phyloP scores from a whole-genome alignment of 2,113 vertebrate species.

The Dromas ardeola region DNA sequence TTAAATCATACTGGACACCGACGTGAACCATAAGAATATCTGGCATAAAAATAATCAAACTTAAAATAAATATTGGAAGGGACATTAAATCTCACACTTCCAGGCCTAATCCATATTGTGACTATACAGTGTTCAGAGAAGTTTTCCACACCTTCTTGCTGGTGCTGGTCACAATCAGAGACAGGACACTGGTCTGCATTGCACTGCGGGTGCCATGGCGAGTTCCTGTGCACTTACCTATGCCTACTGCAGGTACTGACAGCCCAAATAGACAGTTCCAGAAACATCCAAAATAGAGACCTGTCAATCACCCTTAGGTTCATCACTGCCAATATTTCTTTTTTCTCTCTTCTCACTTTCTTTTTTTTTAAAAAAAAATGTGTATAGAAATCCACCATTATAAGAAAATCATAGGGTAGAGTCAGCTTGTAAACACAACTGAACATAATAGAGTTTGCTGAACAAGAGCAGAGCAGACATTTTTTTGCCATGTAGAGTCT shows the following conservation, averaged over 20 bases:
- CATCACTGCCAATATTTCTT: not conserved
- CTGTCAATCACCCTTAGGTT: not conserved
- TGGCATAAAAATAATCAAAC: not conserved
- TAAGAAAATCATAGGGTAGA: not conserved
- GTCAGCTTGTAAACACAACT: not conserved
- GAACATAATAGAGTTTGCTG: not conserved
- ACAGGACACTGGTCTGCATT: not conserved
- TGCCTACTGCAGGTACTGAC: not conserved
- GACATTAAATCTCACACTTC: not conserved
- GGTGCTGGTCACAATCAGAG: not conserved
- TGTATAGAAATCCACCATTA: not conserved
- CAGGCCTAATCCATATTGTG: not conserved
- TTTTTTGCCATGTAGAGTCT: not conserved
- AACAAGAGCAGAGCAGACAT: not conserved
- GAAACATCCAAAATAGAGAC: not conserved
- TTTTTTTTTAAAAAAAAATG: not conserved
- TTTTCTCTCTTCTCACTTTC: not conserved
- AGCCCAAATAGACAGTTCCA: not conserved
- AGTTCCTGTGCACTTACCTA: not conserved
- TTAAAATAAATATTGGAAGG: not conserved
- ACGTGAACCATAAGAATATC: not conserved
- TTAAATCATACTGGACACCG: not conserved
- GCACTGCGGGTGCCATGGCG: fast-evolving
- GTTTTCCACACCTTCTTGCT: not conserved
- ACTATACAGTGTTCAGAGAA: not conserved